These are phyloP conservation scores for Drosophila lacertosa DNA, from an alignment of 1,140 invertebrate species.

Conservation along the genomic window DNA sequence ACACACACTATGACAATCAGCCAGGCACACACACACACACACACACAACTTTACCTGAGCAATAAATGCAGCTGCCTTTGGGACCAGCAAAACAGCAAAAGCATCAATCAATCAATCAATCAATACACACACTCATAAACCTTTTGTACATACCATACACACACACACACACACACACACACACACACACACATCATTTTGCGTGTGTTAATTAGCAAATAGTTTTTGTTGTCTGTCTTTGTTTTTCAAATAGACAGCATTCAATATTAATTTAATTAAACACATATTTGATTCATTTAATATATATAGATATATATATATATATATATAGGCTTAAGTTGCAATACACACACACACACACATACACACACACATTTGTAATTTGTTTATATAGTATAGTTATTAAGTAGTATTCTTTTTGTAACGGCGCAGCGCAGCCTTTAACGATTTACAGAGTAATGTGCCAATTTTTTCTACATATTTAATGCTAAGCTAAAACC, in stretches of 20 bases:
- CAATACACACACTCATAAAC: conserved; percentile 16
- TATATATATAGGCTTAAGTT: conserved; percentile 2
- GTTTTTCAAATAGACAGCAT: conserved; percentile 8
- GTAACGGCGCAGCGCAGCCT: conserved; percentile 73
- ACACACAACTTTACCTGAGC: conserved; percentile 68
- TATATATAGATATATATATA: conserved; percentile 15
- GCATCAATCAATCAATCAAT: conserved; percentile 21
- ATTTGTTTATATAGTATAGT: conserved; percentile 39
- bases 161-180: conserved; percentile 24
- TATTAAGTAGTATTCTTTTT: conserved; percentile 66
- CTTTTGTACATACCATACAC: conserved; percentile 34
- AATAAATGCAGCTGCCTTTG: conserved; percentile 50
- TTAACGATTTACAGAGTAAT: conserved; percentile 65
- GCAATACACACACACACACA: conserved; percentile 26
- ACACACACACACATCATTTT: background rate
- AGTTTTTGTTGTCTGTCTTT: conserved; percentile 8
- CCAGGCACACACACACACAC: conserved; percentile 16
- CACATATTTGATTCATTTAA: conserved; percentile 25
- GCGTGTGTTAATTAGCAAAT: conserved; percentile 9
- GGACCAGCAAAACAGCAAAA: conserved; percentile 63
- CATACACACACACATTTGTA: conserved; percentile 1
- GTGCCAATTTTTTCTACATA: conserved; percentile 76
- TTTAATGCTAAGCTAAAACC: conserved; percentile 17
- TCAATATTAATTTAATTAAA: conserved; percentile 28
- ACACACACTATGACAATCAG: conserved; percentile 47